Conservation (phyloP, 2,888 invertebrate genomes). For the Helicoverpa assulta region DNA sequence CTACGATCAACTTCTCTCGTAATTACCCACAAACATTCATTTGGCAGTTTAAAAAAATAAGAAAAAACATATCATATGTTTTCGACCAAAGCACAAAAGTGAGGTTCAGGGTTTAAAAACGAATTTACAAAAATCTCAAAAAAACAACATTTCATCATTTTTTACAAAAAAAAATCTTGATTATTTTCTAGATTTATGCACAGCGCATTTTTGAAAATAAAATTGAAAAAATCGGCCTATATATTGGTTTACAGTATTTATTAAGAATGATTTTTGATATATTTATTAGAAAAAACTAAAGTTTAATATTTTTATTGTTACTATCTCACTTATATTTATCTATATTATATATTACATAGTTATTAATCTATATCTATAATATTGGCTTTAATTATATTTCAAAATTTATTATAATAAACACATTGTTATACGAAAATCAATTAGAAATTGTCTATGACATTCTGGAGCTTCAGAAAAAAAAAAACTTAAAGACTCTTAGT, state of each 20-base stretch:
- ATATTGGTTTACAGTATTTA: background rate
- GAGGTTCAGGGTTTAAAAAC: slow-evolving; percentile 40
- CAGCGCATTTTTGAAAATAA: background rate
- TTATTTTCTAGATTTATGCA: too few species aligned
- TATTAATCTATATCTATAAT: slow-evolving; percentile 6
- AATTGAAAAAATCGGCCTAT: background rate
- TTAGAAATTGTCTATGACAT: slow-evolving; percentile 1
- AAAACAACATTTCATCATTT: background rate
- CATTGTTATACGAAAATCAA: slow-evolving; percentile 3
- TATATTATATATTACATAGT: slow-evolving; percentile 20
- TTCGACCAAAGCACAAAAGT: slow-evolving; percentile 19
- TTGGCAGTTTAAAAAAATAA: slow-evolving; percentile 6
- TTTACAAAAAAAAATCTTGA: background rate
- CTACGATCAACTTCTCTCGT: background rate
- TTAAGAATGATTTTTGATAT: slow-evolving; percentile 4
- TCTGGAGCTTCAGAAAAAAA: background rate
- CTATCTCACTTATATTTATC: slow-evolving; percentile 6
- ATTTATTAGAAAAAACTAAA: slow-evolving; percentile 12
- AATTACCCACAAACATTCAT: background rate
- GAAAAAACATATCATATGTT: slow-evolving; percentile 42
- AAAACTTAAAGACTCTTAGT: background rate
- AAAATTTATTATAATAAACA: slow-evolving; percentile 5
- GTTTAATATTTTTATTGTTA: slow-evolving; percentile 23
- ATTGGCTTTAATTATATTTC: slow-evolving; percentile 23
- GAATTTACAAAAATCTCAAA: slow-evolving; percentile 37